Conservation (phyloP, 2,113 vertebrate species). For the Genyomyrus donnyi region DNA sequence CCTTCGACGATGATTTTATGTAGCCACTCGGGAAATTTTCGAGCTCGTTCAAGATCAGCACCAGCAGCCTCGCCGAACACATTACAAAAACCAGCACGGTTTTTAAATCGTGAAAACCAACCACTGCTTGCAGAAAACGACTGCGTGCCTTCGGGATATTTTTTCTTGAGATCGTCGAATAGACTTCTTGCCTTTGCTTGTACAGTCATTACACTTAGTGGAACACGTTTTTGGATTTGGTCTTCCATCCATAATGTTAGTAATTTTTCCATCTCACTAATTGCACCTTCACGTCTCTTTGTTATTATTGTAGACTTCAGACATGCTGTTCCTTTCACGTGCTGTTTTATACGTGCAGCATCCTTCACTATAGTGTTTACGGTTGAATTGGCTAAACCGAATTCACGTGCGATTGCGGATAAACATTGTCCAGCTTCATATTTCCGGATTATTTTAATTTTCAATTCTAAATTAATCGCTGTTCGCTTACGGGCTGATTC, state of each 20-base stretch:
- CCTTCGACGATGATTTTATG: neutral
- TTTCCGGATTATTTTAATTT: neutral
- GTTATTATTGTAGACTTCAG: neutral
- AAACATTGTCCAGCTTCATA: neutral
- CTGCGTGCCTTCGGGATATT: neutral
- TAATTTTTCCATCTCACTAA: neutral
- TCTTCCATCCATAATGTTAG: neutral
- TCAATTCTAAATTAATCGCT: neutral
- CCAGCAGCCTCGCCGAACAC: neutral
- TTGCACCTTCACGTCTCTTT: neutral
- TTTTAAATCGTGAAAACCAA: neutral
- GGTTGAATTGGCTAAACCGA: neutral
- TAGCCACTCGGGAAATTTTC: neutral
- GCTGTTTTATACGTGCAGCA: neutral
- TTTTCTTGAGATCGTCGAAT: neutral
- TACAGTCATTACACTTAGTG: neutral
- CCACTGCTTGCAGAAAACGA: neutral
- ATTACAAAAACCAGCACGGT: neutral
- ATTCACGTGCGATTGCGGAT: neutral
- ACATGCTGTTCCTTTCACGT: neutral
- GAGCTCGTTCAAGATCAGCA: neutral
- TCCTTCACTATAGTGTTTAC: neutral
- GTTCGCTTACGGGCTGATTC: neutral
- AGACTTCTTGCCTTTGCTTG: neutral
- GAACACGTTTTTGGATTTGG: neutral